Evolutionary conservation across 2,888 invertebrate species (phyloP).

Genomic region (Digitonthophagus gazella): DNA sequence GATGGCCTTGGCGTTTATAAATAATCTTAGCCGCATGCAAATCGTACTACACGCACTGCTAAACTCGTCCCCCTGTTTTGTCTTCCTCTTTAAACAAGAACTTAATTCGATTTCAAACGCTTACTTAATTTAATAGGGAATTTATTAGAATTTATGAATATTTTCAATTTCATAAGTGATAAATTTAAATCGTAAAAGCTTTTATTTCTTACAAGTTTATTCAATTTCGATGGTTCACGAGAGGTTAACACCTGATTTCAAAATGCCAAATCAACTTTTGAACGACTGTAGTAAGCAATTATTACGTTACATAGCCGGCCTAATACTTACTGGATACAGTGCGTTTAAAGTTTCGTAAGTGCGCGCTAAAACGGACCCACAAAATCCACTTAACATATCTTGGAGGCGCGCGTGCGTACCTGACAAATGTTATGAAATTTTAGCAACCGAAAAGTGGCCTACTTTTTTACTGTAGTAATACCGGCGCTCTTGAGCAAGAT

Average conservation of each 20-base stretch:
- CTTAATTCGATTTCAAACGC: background rate
- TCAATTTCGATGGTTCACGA: background rate
- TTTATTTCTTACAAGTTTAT: background rate
- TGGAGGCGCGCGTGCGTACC: slow-evolving; percentile 2
- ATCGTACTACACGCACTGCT: slow-evolving; percentile 3
- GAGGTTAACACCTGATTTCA: background rate
- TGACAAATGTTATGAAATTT: slow-evolving; percentile 2
- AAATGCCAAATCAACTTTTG: slow-evolving; percentile 1
- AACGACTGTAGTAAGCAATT: background rate
- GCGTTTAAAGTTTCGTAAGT: background rate
- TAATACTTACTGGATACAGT: background rate
- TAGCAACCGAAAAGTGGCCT: slow-evolving; percentile 13
- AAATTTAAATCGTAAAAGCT: no score
- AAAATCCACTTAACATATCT: slow-evolving; percentile 14
- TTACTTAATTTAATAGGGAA: no score
- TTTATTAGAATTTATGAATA: no score
- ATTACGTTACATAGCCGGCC: background rate
- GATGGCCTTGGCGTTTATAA: slow-evolving; percentile 8
- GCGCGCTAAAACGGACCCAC: background rate
- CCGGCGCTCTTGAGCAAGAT: background rate
- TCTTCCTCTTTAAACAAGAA: slow-evolving; percentile 3
- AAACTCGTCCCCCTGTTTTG: slow-evolving; percentile 2
- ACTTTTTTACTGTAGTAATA: slow-evolving; percentile 3
- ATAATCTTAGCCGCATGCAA: slow-evolving; percentile 10
- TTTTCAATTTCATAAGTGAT: no score